These are phyloP conservation scores for Entomobrya proxima DNA, from an alignment of 2,888 invertebrate species.

Conservation along the genomic window DNA sequence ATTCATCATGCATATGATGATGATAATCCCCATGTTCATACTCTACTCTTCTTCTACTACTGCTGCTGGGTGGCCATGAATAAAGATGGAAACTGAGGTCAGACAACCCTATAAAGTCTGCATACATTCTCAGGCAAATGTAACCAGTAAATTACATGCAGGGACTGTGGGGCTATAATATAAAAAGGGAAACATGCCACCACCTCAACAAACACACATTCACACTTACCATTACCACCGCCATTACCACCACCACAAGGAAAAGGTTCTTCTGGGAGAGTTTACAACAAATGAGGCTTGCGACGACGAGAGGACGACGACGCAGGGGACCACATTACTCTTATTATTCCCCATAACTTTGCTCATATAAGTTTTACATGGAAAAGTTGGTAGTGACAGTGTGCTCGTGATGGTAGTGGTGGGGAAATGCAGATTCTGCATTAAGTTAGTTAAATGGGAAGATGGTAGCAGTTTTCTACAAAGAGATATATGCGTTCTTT, in stretches of 20 bases:
- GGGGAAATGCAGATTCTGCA: constrained; percentile 9
- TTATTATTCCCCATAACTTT: constrained; percentile 32
- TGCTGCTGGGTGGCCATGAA: too few relatives aligned
- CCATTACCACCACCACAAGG: background rate
- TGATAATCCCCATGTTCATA: too few relatives aligned
- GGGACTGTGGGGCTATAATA: too few relatives aligned
- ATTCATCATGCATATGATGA: background rate
- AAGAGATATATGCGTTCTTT: background rate
- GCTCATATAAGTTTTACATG: constrained; percentile 31
- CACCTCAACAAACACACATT: background rate
- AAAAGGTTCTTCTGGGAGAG: constrained; percentile 27
- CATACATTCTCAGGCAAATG: background rate
- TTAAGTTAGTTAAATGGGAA: background rate
- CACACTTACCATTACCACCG: constrained; percentile 2
- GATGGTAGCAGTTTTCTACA: background rate
- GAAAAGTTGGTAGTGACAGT: background rate
- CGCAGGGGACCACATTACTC: constrained; percentile 32
- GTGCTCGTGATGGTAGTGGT: too few relatives aligned
- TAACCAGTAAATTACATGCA: too few relatives aligned
- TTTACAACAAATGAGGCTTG: constrained; percentile 39
- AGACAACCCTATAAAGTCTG: background rate
- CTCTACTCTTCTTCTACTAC: too few relatives aligned
- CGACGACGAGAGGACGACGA: background rate
- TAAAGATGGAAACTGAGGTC: constrained; percentile 19
- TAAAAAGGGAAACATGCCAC: background rate